Evolutionary conservation across 23 tunicate species (phyloP).

Genomic region (Styela clava): DNA sequence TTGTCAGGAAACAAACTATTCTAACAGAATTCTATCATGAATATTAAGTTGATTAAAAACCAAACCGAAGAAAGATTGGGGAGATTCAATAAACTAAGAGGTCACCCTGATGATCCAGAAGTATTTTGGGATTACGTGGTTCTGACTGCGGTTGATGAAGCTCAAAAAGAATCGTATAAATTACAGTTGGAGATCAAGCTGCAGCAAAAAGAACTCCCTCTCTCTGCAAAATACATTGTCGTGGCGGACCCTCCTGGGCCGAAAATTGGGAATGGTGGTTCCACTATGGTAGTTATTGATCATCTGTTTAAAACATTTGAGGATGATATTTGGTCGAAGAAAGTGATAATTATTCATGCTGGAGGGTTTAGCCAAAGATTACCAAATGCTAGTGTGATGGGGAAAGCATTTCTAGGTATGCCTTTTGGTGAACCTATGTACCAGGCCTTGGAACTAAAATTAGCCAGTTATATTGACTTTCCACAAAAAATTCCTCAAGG

Average conservation of each 20-base stretch:
- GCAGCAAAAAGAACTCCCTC: slow-evolving; percentile 36
- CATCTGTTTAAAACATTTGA: slow-evolving; percentile 47
- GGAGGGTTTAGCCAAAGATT: slow-evolving; percentile 94
- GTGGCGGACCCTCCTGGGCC: slow-evolving; percentile 84
- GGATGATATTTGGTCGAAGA: slow-evolving; percentile 20
- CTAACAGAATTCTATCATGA: no score
- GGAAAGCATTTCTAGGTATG: slow-evolving; percentile 62
- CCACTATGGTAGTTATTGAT: slow-evolving; percentile 71
- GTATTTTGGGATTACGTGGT: slow-evolving; percentile 87
- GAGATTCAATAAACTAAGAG: background rate
- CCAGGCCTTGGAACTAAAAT: slow-evolving; percentile 70
- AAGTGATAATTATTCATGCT: slow-evolving; percentile 68
- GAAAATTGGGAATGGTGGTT: slow-evolving; percentile 98
- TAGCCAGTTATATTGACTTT: slow-evolving; percentile 82
- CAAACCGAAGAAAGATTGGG: background rate
- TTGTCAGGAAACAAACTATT: no score
- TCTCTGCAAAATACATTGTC: slow-evolving; percentile 42
- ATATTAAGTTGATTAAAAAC: background rate
- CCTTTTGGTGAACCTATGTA: slow-evolving; percentile 47
- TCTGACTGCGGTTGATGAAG: slow-evolving; percentile 74
- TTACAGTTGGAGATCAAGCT: slow-evolving; percentile 43
- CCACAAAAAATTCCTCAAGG: slow-evolving; percentile 66
- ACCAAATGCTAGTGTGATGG: slow-evolving; percentile 77
- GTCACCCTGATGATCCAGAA: background rate
- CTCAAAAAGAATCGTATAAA: slow-evolving; percentile 63